Evolutionary conservation across 2,888 invertebrate genomes (phyloP), one percentile per base, ranked within the genome.

Genomic region (Acheta domesticus): DNA sequence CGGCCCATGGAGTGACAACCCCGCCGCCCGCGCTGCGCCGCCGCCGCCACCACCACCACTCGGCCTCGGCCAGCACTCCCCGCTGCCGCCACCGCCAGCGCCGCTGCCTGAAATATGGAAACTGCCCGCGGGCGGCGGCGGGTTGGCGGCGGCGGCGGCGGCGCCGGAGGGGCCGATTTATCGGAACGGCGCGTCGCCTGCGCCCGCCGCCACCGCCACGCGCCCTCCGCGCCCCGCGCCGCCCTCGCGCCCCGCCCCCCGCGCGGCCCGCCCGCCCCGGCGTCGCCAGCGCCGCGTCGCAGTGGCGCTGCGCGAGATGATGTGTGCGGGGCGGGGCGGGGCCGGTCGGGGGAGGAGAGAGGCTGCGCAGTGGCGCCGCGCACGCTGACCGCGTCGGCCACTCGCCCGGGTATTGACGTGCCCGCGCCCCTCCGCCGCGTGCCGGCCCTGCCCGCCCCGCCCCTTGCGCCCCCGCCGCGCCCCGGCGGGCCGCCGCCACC

Each of bases 371-470:
- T 75, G 75, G 80, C 36, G 8, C n/a, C n/a, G 62, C 62, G 62
- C 62, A 62, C 77, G 74, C 79, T 74, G n/a, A 75, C 73, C 49
- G 73, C 23, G n/a, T 73, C 49, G 48, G 48, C 74, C 21, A 16
- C 5, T 77, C 74, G 49, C 78, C 81, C 79, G 80, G 79, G 62
- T 81, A 80, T 82, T 80, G 79, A 80, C 81, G 81, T 80, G 80
- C 79, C 77, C 80, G 79, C 81, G 77, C 82, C 81, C 80, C 81
- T 74, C 23, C 76, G 81, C 77, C 79, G 75, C 79, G 48, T 79
- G 73, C 36, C 62, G 79, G 50, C 49, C 49, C 49, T n/a, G 36
- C 79, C 50, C 81, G 82, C 85, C 78, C 79, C 78, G 84, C 74
- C 21, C 19, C 5, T 75, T 49, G 49, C n/a, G n/a, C n/a, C 78